phyloP scores from a whole-genome alignment of 2,888 invertebrate genomes.

The Hermodice carunculata region DNA sequence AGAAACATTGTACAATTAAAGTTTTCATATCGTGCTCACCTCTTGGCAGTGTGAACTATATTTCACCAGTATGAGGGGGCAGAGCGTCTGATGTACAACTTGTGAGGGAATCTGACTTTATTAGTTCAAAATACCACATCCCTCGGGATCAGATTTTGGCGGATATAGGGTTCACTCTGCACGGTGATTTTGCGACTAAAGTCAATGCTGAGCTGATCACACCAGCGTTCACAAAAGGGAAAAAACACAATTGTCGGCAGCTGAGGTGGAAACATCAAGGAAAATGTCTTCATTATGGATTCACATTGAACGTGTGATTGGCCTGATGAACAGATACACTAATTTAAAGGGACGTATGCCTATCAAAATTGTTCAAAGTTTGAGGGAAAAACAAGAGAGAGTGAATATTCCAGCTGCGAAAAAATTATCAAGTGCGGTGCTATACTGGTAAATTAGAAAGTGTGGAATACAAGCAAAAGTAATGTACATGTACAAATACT shows the following conservation, averaged over 20 bases:
- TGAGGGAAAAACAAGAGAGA: not conserved
- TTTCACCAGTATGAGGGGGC: slow-evolving; percentile 10
- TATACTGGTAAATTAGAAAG: too few relatives aligned
- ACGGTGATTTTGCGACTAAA: slow-evolving; percentile 38
- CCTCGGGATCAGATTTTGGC: slow-evolving; percentile 42
- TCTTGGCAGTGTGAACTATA: not conserved
- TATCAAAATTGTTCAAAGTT: slow-evolving; percentile 18
- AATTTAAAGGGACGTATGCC: slow-evolving; percentile 37
- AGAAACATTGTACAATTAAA: not conserved
- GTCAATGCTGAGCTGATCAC: slow-evolving; percentile 35
- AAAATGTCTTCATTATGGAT: slow-evolving; percentile 35
- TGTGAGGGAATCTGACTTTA: slow-evolving; percentile 32
- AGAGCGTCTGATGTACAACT: slow-evolving; percentile 30
- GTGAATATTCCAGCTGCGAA: too few relatives aligned
- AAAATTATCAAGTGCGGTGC: too few relatives aligned
- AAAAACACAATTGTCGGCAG: slow-evolving; percentile 36
- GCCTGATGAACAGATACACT: slow-evolving; percentile 35
- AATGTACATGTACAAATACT: too few relatives aligned
- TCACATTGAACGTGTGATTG: slow-evolving; percentile 41
- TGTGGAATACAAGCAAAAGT: slow-evolving; percentile 1
- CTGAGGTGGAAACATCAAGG: slow-evolving; percentile 36
- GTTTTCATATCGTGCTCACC: not conserved
- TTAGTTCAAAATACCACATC: slow-evolving; percentile 24
- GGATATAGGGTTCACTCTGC: slow-evolving; percentile 39
- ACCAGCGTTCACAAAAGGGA: slow-evolving; percentile 38